phyloP scores from a whole-genome alignment of 1,140 invertebrate genomes.

The Sogatella furcifera region DNA sequence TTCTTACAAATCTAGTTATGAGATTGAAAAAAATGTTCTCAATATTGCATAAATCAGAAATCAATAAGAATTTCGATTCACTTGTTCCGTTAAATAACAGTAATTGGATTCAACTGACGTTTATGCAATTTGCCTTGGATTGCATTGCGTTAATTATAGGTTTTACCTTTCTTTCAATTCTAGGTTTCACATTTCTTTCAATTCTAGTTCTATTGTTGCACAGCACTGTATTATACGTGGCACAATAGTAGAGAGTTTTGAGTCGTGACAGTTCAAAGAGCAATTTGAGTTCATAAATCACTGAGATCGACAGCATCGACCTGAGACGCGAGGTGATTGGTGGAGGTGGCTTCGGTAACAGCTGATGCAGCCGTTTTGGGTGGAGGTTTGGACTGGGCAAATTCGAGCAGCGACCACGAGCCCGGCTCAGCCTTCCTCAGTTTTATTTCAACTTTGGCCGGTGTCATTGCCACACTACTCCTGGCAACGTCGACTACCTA shows the following conservation, averaged over 20 bases:
- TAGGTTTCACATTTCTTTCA: too few relatives aligned
- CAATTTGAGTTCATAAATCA: slow-evolving; percentile 29
- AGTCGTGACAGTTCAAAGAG: background rate
- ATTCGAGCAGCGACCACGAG: slow-evolving; percentile 67
- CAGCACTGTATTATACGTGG: too few relatives aligned
- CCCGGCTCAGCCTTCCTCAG: slow-evolving; percentile 76
- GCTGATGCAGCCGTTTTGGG: background rate
- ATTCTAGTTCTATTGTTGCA: too few relatives aligned
- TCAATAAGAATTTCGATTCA: too few relatives aligned
- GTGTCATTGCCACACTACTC: slow-evolving; percentile 66
- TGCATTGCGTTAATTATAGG: too few relatives aligned
- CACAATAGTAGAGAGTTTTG: background rate
- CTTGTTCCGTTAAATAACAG: too few relatives aligned
- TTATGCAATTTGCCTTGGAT: too few relatives aligned
- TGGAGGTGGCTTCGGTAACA: slow-evolving; percentile 20
- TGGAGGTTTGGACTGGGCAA: slow-evolving; percentile 35
- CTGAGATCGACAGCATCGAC: slow-evolving; percentile 39
- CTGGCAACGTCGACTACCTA: slow-evolving; percentile 58
- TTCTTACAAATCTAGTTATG: too few relatives aligned
- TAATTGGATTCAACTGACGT: too few relatives aligned
- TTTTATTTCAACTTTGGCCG: slow-evolving; percentile 93
- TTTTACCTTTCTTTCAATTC: too few relatives aligned
- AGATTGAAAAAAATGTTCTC: too few relatives aligned
- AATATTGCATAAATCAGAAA: background rate
- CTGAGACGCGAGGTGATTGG: slow-evolving; percentile 22